These are phyloP conservation scores for Sciurus niger DNA, from an alignment of 2,113 vertebrate species.

Conservation along the genomic window DNA sequence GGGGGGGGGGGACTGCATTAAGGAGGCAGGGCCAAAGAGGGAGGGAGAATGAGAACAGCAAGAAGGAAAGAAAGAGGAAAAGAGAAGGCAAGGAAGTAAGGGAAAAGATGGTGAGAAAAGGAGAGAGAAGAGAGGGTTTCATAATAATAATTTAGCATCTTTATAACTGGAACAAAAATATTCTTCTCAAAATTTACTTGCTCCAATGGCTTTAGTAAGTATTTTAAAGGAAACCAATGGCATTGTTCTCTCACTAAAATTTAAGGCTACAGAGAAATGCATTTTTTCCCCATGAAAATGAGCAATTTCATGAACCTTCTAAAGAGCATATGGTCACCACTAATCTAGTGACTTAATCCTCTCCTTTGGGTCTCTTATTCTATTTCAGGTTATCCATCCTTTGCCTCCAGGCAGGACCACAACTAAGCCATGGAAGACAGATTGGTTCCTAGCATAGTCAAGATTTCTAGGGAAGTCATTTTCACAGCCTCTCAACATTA, in stretches of 20 bases:
- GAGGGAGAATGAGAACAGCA: no score
- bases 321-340: slow-evolving; percentile 74
- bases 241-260: slow-evolving; percentile 60
- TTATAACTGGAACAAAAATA: slow-evolving; percentile 29
- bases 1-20: accelerated
- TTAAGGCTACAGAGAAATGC: slow-evolving; percentile 55
- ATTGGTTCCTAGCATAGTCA: slow-evolving; percentile 64
- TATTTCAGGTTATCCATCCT: slow-evolving; percentile 77
- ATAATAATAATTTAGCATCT: slow-evolving; percentile 15
- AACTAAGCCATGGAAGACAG: slow-evolving; percentile 74
- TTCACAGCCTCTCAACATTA: slow-evolving; percentile 70
- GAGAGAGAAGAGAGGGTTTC: neutral
- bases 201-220: neutral
- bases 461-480: slow-evolving; percentile 75
- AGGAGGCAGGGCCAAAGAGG: accelerated
- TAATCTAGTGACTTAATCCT: slow-evolving; percentile 81
- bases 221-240: slow-evolving; percentile 46
- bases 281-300: slow-evolving; percentile 71
- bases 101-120: neutral
- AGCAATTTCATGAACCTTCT: slow-evolving; percentile 73
- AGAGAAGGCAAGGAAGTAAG: neutral
- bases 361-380: slow-evolving; percentile 75
- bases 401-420: slow-evolving; percentile 75
- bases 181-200: slow-evolving; percentile 58
- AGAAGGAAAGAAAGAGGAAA: neutral